Base-by-base conservation (phyloP, 2,888 invertebrate species). In the Sinotaia quadrata region DNA sequence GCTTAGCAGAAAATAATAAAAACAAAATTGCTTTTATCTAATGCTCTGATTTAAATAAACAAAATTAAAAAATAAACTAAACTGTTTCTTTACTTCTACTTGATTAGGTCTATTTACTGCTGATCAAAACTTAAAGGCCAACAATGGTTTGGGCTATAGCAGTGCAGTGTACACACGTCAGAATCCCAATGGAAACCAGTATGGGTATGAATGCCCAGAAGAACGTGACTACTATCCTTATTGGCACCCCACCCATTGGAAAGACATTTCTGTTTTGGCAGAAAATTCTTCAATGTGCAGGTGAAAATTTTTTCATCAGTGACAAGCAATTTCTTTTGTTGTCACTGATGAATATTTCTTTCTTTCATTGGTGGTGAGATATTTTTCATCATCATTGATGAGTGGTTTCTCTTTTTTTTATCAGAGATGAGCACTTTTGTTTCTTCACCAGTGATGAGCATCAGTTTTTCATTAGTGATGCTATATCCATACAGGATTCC, bases 151-250 rank as follows among this genome's bases (percentile, higher is more conserved):
- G 21, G 84, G 83, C 31, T 84, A 83, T 72, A 83, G 83, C 66
- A 81, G 83, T 68, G 83, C 87, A 65, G 79, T 82, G 41, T 80
- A 84, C 73, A 88, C 88, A 1, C 76, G 88, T 57, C 87, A 88
- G 75, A 87, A 87, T 67, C 82, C 83, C 0, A 84, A 85, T 66
- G 87, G 86, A 18, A 83, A 81, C 67, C 78, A 83, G 21, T 76
- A 80, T 75, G 88, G 87, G 7, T 88, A 88, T 71, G 88, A 88
- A 72, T 88, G 88, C 69, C 86, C 88, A 7, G 88, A 88, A 68
- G 88, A 88, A 71, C 75, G 87, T 56, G 88, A 88, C 77, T 86
- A 88, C 75, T 88, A 81, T 75, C 88, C 88, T 0, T 88, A 88
- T 76, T 88, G 87, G 87, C 87, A 88, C 61, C 88, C 88, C 0